Evolutionary conservation across 2,113 vertebrate genomes (phyloP).

Genomic region (Hyla sarda): DNA sequence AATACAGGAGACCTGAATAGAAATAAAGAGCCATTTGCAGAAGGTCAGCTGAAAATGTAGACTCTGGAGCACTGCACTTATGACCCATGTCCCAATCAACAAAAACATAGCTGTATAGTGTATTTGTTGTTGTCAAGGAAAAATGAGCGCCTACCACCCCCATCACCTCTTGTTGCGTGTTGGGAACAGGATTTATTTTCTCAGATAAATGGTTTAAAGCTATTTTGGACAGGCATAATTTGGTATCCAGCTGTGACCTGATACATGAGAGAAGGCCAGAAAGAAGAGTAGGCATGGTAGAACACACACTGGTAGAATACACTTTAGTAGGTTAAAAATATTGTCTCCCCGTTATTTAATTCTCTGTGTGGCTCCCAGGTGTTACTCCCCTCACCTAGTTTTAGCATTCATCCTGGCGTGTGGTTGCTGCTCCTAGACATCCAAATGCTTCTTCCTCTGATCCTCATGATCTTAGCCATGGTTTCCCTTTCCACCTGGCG

Average conservation of each 20-base stretch:
- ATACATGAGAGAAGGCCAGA: not conserved
- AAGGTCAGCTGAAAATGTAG: slow-evolving; percentile 22
- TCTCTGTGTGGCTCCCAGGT: too few relatives aligned
- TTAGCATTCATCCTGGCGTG: too few relatives aligned
- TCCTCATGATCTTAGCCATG: too few relatives aligned
- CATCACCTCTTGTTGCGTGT: not conserved
- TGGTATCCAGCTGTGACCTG: not conserved
- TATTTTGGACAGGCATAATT: not conserved
- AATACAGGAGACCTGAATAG: slow-evolving; percentile 26
- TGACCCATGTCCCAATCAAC: not conserved
- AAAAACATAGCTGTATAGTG: not conserved
- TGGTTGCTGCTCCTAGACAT: too few relatives aligned
- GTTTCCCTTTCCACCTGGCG: too few relatives aligned
- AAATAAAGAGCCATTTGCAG: slow-evolving; percentile 13
- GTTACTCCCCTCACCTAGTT: too few relatives aligned
- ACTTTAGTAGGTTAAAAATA: not conserved
- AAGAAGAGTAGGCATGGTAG: not conserved
- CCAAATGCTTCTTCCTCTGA: too few relatives aligned
- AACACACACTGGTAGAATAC: too few relatives aligned
- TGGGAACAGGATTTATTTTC: not conserved
- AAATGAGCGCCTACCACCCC: not conserved
- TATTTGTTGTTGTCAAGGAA: slow-evolving; percentile 20
- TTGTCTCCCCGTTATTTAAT: not conserved
- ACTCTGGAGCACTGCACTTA: not conserved
- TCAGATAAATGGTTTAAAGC: not conserved